Conservation (phyloP, 2,113 vertebrate genomes). For the Albula goreensis region DNA sequence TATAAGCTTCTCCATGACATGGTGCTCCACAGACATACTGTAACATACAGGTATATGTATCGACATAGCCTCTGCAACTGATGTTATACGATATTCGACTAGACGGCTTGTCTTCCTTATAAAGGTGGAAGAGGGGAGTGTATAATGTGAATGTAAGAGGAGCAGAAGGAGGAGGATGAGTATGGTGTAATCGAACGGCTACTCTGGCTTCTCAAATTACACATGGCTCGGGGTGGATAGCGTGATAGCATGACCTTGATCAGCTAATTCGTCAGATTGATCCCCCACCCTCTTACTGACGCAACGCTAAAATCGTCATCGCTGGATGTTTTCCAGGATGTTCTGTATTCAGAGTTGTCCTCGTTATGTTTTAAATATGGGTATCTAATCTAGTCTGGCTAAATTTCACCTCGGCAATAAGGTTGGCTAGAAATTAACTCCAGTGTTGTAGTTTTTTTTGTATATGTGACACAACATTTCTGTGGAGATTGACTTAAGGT, state of each 20-base stretch:
- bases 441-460: too few relatives aligned
- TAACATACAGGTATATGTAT: neutral
- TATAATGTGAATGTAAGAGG: neutral
- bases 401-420: too few relatives aligned
- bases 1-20: too few relatives aligned
- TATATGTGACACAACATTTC: too few relatives aligned
- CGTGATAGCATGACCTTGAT: neutral
- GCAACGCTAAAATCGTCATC: neutral
- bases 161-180: neutral
- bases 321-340: neutral
- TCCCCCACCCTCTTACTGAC: neutral
- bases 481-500: too few relatives aligned
- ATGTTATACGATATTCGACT: neutral
- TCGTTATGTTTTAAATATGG: neutral
- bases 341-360: neutral
- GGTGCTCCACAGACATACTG: neutral
- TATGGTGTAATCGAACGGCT: neutral
- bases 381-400: too few relatives aligned
- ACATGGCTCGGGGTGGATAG: neutral
- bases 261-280: neutral
- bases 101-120: too few relatives aligned
- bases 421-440: too few relatives aligned
- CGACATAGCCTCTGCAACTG: neutral
- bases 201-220: neutral
- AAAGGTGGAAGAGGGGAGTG: neutral